phyloP scores from a whole-genome alignment of 23 tunicate genomes.

The Styela plicata region DNA sequence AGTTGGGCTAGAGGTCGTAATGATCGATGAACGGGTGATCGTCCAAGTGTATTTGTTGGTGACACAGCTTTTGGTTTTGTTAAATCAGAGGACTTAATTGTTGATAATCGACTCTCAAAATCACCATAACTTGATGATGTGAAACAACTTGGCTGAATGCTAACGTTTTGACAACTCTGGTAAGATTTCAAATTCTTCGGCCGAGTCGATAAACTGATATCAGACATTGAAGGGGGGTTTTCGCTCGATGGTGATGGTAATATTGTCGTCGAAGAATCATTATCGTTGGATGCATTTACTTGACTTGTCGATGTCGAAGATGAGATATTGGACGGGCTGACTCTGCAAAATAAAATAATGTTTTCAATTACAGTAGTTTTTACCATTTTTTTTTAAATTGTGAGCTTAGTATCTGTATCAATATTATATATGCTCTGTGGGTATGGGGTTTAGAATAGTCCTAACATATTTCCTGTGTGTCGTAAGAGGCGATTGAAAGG shows the following conservation, averaged over 20 bases:
- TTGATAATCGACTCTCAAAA: not conserved
- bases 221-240: not conserved
- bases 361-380: too few relatives aligned
- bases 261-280: not conserved
- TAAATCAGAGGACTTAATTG: not conserved
- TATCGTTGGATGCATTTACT: not conserved
- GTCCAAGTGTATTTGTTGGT: not conserved
- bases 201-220: not conserved
- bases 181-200: not conserved
- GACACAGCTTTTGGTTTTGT: not conserved
- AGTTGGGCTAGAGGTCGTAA: not conserved
- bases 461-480: too few relatives aligned
- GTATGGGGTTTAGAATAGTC: too few relatives aligned
- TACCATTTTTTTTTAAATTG: too few relatives aligned
- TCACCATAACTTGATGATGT: conserved; percentile 9
- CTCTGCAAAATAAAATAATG: too few relatives aligned
- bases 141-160: conserved; percentile 10
- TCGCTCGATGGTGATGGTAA: not conserved
- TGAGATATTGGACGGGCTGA: not conserved
- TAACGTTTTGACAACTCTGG: not conserved
- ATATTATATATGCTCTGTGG: too few relatives aligned
- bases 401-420: too few relatives aligned
- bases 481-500: too few relatives aligned
- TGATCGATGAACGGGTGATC: not conserved
- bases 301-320: not conserved